Base-by-base conservation (phyloP, 2,113 vertebrate genomes). In the Martes martes region DNA sequence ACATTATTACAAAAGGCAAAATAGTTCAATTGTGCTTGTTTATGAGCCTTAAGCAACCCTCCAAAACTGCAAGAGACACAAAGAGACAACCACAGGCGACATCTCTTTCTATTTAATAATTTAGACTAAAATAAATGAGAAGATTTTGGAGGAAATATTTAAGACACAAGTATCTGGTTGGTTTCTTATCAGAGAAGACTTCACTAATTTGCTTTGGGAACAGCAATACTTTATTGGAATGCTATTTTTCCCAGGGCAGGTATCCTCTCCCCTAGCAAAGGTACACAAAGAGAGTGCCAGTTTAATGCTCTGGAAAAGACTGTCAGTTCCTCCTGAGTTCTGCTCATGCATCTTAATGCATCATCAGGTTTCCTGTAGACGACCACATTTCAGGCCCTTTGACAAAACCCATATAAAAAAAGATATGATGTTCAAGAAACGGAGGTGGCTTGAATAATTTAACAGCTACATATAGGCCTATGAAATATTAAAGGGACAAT, bases 401-500 rank as follows among this genome's bases (percentile, higher is more conserved):
- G 81, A 97, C 47, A 98, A 98, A 98, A 95, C 1, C 5, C 81
- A 36, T 71, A 78, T 92, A 90, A 95, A 98, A 96, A 94, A 95
- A 78, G 42, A 93, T 65, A 21, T 63, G 96, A 81, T 21, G 11
- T 96, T 98, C 74, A 82, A 69, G 47, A 95, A 98, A 98, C 11
- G 1, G 71, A 98, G 71, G 10, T 52, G 24, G 18, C 78, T 94
- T 98, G 39, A 98, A 98, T 98, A 98, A 98, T 98, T 98, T 96
- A 98, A 52, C 63, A 98, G 67, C 33, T 98, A 97, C 97, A 97
- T 98, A 97, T 96, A 98, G 69, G 67, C 11, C 83, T 94, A 98
- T 98, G 78, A 98, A 99, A 98, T 97, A 98, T 97, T 98, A 97
- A 98, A 98, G 26, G 26, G 24, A 89, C 89, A 92, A 89, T 71